Percentiles rank a stretch among this genome's conserved stretches.
Conservation (phyloP, 2,113 vertebrate species). For the Psettodes erumei region DNA sequence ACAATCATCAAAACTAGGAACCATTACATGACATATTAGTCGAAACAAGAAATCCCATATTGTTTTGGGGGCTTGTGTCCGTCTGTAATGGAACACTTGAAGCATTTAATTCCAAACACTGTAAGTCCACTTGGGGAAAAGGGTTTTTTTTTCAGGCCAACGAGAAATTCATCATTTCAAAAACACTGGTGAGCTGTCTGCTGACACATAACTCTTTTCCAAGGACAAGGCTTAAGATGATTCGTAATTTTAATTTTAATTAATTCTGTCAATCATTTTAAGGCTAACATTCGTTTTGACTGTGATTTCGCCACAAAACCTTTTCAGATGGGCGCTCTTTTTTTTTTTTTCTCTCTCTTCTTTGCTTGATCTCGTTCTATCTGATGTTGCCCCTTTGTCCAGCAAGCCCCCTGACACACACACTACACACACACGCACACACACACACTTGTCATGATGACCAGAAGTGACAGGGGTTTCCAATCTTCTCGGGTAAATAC, state of each 20-base stretch:
- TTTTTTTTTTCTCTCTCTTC: no score
- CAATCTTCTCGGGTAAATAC: slow-evolving; percentile 61
- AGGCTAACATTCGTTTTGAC: background rate
- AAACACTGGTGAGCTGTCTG: slow-evolving; percentile 11
- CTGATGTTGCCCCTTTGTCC: background rate
- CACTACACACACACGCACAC: background rate
- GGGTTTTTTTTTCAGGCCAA: background rate
- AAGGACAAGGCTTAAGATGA: slow-evolving; percentile 1
- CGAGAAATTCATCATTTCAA: slow-evolving; percentile 38
- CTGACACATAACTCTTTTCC: background rate
- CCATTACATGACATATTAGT: slow-evolving; percentile 7
- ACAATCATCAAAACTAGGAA: background rate
- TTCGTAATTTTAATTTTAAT: background rate
- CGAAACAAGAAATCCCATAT: slow-evolving; percentile 34
- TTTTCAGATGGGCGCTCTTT: background rate
- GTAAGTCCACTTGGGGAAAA: slow-evolving; percentile 39
- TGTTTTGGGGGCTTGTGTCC: slow-evolving; percentile 8
- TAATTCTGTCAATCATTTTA: background rate
- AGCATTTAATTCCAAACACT: slow-evolving; percentile 56
- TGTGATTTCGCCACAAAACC: background rate
- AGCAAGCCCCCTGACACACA: background rate
- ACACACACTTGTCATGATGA: background rate
- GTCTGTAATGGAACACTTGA: slow-evolving; percentile 54
- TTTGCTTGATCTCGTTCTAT: background rate
- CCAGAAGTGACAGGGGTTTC: slow-evolving; percentile 23